These are phyloP conservation scores for Drosophila littoralis DNA, from an alignment of 1,140 invertebrate genomes.

Conservation along the genomic window DNA sequence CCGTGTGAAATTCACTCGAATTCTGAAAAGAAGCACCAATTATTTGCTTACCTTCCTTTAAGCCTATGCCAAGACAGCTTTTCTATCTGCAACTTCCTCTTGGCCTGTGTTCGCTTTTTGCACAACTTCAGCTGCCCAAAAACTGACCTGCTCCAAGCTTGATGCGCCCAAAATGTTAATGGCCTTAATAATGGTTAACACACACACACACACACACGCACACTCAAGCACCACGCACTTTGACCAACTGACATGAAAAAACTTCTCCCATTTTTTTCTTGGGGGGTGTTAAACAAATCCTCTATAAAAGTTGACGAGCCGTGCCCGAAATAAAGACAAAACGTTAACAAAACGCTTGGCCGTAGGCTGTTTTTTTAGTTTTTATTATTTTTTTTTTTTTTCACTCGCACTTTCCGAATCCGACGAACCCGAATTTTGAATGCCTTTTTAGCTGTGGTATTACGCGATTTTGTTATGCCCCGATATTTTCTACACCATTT, in stretches of 20 bases:
- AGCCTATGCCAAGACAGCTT: not conserved
- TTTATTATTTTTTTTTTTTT: conserved; percentile 22
- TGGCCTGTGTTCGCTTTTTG: conserved; percentile 9
- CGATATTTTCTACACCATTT: conserved; percentile 72
- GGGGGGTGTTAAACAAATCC: conserved; percentile 47
- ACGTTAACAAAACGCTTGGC: conserved; percentile 54
- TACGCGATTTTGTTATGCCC: conserved; percentile 65
- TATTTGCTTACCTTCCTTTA: conserved; percentile 22
- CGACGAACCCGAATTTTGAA: conserved; percentile 28
- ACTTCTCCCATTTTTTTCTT: conserved; percentile 66
- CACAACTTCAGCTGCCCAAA: conserved; percentile 3
- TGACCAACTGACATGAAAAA: conserved; percentile 71
- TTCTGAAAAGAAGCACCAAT: too few relatives aligned
- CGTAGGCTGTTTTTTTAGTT: not conserved
- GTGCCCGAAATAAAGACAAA: conserved; percentile 48
- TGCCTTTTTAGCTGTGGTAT: conserved; percentile 47
- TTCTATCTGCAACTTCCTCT: not conserved
- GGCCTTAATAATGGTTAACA: conserved; percentile 1
- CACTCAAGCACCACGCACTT: conserved; percentile 60
- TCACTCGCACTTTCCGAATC: conserved; percentile 62
- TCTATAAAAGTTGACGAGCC: conserved; percentile 77
- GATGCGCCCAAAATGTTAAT: conserved; percentile 1
- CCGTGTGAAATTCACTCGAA: too few relatives aligned
- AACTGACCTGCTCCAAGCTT: conserved; percentile 61
- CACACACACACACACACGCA: conserved; percentile 24